Evolutionary conservation across 2,888 invertebrate species (phyloP).

Genomic region (Acanthosepion lycidas): DNA sequence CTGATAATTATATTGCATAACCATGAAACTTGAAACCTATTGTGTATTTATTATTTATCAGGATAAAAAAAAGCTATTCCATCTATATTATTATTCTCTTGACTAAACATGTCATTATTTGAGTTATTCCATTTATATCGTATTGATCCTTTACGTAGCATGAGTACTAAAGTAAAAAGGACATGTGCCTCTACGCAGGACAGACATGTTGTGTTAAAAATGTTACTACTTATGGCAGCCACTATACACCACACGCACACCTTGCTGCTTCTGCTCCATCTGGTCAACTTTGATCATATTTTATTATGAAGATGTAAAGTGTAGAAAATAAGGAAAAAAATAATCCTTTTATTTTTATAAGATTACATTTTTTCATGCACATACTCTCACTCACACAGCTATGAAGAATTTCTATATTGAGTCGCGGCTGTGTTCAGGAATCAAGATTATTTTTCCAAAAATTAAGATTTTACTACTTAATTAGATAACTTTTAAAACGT

Average conservation of each 20-base stretch:
- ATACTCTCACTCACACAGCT: background rate
- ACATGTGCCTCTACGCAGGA: background rate
- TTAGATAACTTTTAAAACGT: background rate
- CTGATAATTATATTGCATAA: background rate
- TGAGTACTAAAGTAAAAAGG: background rate
- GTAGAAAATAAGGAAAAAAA: background rate
- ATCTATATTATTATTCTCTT: background rate
- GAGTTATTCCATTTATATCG: background rate
- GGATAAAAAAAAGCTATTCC: background rate
- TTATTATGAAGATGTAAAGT: background rate
- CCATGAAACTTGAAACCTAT: background rate
- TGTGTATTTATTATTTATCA: background rate
- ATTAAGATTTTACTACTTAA: background rate
- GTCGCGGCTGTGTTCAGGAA: background rate
- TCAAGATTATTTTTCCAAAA: background rate
- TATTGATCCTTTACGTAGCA: background rate
- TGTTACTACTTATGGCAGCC: conserved; percentile 33
- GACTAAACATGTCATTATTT: background rate
- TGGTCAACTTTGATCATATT: background rate
- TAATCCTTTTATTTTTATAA: background rate
- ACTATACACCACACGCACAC: conserved; percentile 11
- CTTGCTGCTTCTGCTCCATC: conserved; percentile 2
- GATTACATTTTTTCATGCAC: background rate
- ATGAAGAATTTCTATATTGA: background rate
- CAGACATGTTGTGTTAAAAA: background rate